Evolutionary conservation across 2,888 invertebrate species (phyloP).

Genomic region (Charanyca ferruginea): DNA sequence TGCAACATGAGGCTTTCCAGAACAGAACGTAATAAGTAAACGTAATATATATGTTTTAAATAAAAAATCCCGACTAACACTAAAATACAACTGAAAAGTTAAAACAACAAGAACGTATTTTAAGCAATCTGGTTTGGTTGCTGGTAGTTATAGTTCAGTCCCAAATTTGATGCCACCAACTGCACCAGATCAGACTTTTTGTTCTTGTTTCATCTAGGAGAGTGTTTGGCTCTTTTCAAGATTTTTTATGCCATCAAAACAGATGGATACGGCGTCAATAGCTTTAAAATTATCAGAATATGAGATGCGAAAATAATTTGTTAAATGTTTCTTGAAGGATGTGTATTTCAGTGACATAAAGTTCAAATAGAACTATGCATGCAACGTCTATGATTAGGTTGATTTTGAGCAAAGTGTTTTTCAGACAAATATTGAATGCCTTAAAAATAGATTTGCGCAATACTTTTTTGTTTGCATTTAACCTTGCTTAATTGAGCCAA

Average conservation of each 20-base stretch:
- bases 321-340: neutral
- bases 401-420: constrained; percentile 13
- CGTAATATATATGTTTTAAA: too few species aligned
- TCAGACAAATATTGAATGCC: constrained; percentile 7
- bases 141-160: too few species aligned
- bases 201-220: too few species aligned
- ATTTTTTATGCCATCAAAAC: neutral
- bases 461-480: constrained; percentile 14
- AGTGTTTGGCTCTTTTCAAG: neutral
- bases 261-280: too few species aligned
- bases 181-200: neutral
- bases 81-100: too few species aligned
- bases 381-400: constrained; percentile 15
- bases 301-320: neutral
- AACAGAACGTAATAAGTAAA: too few species aligned
- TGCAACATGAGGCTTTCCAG: neutral
- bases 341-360: constrained; percentile 12
- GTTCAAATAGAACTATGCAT: constrained; percentile 1
- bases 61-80: too few species aligned
- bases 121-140: too few species aligned
- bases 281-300: neutral
- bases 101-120: too few species aligned
- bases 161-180: too few species aligned
- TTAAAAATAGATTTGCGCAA: constrained; percentile 32
- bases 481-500: constrained; percentile 6